phyloP scores from a whole-genome alignment of 2,888 invertebrate genomes.

The Nomada lathburiana region DNA sequence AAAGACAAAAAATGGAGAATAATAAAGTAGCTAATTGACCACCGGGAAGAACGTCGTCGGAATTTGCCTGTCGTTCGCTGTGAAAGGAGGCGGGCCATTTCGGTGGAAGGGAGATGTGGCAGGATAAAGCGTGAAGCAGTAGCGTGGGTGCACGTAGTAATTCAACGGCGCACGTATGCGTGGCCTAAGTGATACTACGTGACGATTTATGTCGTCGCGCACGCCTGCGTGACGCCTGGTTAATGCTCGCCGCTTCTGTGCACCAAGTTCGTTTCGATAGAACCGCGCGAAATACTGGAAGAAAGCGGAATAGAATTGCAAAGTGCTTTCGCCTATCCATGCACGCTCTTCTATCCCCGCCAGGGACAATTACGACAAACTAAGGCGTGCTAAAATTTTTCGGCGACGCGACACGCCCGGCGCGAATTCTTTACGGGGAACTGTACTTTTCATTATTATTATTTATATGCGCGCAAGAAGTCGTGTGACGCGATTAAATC shows the following conservation, averaged over 20 bases:
- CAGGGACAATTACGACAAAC: too few relatives aligned
- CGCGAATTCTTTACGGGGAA: too few relatives aligned
- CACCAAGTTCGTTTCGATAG: constrained; percentile 45
- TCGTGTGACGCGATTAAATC: too few relatives aligned
- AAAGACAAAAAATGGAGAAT: background rate
- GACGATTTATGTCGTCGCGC: constrained; percentile 73
- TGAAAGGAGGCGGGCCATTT: constrained; percentile 8
- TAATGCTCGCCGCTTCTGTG: constrained; percentile 31
- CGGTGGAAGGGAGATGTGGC: constrained; percentile 53
- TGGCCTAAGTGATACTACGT: constrained; percentile 75
- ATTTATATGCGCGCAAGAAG: too few relatives aligned
- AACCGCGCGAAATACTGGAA: constrained; percentile 26
- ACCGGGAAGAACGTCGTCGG: constrained; percentile 22
- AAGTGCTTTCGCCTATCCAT: background rate
- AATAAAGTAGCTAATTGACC: background rate
- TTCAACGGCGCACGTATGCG: constrained; percentile 68
- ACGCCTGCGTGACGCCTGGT: constrained; percentile 47
- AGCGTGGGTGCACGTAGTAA: constrained; percentile 60
- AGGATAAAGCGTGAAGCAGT: constrained; percentile 59
- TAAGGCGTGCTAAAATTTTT: constrained; percentile 1
- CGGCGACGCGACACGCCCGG: background rate
- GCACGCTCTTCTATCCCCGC: too few relatives aligned
- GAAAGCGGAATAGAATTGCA: background rate
- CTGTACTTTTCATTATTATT: too few relatives aligned
- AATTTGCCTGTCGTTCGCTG: constrained; percentile 39